These are phyloP conservation scores for Anguilla megastoma DNA, from an alignment of 2,797 vertebrate species.

Conservation along the genomic window DNA sequence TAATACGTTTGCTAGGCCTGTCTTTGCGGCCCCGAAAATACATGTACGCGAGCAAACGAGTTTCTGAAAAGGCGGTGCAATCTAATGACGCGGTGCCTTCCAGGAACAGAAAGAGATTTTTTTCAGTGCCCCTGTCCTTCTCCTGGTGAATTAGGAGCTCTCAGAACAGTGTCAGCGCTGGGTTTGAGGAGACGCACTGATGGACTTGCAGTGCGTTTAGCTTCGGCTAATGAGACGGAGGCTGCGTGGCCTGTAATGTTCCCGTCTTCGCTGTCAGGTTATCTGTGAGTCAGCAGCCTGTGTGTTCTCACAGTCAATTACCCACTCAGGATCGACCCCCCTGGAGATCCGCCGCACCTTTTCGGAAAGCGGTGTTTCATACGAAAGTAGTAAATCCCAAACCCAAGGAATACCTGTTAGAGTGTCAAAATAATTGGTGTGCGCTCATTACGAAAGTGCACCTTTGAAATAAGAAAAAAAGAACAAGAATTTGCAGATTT, in stretches of 20 bases:
- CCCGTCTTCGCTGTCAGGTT: background rate
- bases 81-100: no score
- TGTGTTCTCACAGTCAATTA: background rate
- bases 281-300: background rate
- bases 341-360: background rate
- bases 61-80: no score
- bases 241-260: background rate
- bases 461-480: background rate
- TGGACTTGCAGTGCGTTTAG: background rate
- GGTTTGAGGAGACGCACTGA: background rate
- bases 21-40: no score
- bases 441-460: background rate
- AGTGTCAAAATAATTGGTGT: background rate
- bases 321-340: background rate
- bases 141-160: background rate
- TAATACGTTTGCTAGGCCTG: background rate
- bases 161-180: background rate
- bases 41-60: no score
- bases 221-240: background rate
- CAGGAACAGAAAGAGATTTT: background rate
- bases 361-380: background rate
- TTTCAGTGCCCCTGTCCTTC: background rate
- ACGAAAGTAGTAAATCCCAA: background rate
- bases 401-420: background rate
- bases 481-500: background rate